A percentile compares a stretch with the other conserved stretches of the same genome.
phyloP scores from a whole-genome alignment of 2,888 invertebrate genomes.

The Barypeithes pellucidus region DNA sequence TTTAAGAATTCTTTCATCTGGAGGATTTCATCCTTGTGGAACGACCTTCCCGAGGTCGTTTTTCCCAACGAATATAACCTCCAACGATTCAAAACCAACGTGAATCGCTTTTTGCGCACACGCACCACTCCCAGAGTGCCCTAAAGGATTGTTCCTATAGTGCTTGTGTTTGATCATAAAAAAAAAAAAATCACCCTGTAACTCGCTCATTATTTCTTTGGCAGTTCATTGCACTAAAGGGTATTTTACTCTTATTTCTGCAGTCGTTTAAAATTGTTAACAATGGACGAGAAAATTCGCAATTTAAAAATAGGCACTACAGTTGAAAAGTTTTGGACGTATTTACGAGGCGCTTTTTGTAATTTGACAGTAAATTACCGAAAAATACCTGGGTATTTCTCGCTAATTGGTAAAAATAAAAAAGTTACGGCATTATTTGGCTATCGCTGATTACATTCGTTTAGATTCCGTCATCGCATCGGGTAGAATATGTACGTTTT shows the following conservation, averaged over 20 bases:
- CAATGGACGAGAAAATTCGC: conserved; percentile 42
- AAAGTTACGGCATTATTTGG: neutral
- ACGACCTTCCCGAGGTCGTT: too few relatives aligned
- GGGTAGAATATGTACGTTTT: neutral
- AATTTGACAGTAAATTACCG: conserved; percentile 36
- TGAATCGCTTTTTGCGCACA: too few relatives aligned
- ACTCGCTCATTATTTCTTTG: neutral
- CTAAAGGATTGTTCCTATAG: too few relatives aligned
- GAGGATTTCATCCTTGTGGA: too few relatives aligned
- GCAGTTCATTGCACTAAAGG: conserved; percentile 29
- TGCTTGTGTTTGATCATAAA: too few relatives aligned
- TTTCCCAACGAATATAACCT: too few relatives aligned
- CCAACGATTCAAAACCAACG: too few relatives aligned
- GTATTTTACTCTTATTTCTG: conserved; percentile 60
- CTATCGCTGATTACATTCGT: conserved; percentile 3
- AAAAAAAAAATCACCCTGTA: too few relatives aligned
- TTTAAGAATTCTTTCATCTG: too few relatives aligned
- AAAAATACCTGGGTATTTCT: conserved; percentile 18
- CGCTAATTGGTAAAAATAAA: conserved; percentile 33
- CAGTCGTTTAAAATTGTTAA: conserved; percentile 46
- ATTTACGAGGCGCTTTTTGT: conserved; percentile 37
- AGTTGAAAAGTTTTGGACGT: conserved; percentile 21
- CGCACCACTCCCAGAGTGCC: too few relatives aligned
- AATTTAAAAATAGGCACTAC: conserved; percentile 35
- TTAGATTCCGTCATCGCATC: neutral